Base-by-base conservation (phyloP, 1,140 invertebrate genomes). In the Microplitis mediator region DNA sequence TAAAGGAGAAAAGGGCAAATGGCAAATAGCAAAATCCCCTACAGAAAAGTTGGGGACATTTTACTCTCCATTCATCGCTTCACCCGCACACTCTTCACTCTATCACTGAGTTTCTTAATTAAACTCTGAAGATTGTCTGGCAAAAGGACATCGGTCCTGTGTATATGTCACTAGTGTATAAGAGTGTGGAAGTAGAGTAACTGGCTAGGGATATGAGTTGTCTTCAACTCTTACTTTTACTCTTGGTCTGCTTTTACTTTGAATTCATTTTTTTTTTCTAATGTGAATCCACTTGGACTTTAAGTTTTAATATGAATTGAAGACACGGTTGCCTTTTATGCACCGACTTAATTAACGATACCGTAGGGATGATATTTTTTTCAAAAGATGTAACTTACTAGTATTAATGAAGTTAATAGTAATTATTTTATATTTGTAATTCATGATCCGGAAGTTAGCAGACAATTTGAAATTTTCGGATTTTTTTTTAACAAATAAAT, bases 111-210 rank as follows among this genome's bases (percentile, higher is more conserved):
- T 85, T 83, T 82, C 83, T 86, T 87, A 86, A 87, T 87, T 86
- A 86, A 87, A 86, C 82, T 81, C 79, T 80, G 81, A 86, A 86
- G 85, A 87, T 86, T 84, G 81, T 85, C 81, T 82, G 76, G 82
- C 82, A 87, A 86, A 86, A 86, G 84, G 80, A 84, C 85, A 86
- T 86, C 84, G 79, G 35, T 54, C 66, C 62, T 50, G 4, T 50
- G 4, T 23, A 23, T 23, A 23, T 23, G 23, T 23, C 23, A 23
- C 23, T 23, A 23, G 23, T 23, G 23, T 63, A 58, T 52, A 35
- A 35, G 61, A 34, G 13, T n/a, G 32, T 23, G 1, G 6, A 31
- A n/a, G 34, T 58, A 50, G 56, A 61, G 39, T 31, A 65, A 36
- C 63, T 35, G 60, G n/a, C 31, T 35, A 36, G 35, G 32, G 34